phyloP scores from a whole-genome alignment of 2,113 vertebrate genomes.

The Sebastes schlegelii region DNA sequence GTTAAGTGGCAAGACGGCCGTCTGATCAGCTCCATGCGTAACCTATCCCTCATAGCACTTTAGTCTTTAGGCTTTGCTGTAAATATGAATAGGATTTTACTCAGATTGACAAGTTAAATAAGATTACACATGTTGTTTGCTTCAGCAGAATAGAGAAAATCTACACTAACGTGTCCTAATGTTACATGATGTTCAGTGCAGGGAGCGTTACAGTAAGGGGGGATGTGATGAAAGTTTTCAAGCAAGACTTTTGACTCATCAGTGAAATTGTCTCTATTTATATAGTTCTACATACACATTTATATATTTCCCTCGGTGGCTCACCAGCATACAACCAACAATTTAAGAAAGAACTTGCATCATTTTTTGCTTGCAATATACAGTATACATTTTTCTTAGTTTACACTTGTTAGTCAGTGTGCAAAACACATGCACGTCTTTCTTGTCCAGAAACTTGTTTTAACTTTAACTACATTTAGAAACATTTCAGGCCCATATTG shows the following conservation, averaged over 20 bases:
- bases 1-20: background rate
- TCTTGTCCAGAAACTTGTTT: background rate
- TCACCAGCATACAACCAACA: background rate
- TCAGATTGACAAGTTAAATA: background rate
- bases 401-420: background rate
- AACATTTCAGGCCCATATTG: background rate
- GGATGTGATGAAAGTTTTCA: slow-evolving; percentile 3
- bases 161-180: background rate
- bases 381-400: background rate
- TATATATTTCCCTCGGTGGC: background rate
- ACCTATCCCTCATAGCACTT: background rate
- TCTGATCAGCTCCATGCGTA: background rate
- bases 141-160: background rate
- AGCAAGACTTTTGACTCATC: background rate
- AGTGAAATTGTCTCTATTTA: slow-evolving; percentile 22
- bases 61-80: background rate
- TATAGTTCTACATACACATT: slow-evolving; percentile 3
- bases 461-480: background rate
- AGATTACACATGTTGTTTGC: background rate
- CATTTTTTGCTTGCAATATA: background rate
- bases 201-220: background rate
- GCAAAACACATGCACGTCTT: background rate
- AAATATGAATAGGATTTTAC: background rate
- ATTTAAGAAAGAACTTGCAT: background rate
- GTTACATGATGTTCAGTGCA: background rate